Conservation (phyloP, 2,888 invertebrate genomes). For the Monopis laevigella region DNA sequence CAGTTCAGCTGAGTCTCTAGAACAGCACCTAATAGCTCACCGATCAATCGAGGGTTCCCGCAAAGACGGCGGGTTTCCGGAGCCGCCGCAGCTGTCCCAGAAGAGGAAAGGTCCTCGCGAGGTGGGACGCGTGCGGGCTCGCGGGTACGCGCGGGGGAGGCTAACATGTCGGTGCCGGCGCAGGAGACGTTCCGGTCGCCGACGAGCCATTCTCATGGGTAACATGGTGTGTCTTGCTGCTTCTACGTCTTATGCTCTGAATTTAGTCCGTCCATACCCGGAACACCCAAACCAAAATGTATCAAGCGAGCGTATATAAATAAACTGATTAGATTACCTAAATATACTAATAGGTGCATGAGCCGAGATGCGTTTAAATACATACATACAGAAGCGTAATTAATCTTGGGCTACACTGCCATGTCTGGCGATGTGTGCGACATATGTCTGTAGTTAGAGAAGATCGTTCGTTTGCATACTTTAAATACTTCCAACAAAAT, state of each 20-base stretch:
- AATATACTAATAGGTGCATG: too few relatives aligned
- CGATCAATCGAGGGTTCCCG: conserved; percentile 42
- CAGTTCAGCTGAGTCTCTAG: conserved; percentile 47
- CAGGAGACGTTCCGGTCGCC: conserved; percentile 52
- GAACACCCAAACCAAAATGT: too few relatives aligned
- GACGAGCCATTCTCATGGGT: conserved; percentile 57
- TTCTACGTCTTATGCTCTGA: conserved; percentile 25
- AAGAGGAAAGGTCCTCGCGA: conserved; percentile 29
- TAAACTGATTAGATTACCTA: too few relatives aligned
- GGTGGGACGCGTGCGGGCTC: conserved; percentile 37
- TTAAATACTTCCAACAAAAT: too few relatives aligned
- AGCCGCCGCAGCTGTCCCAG: conserved; percentile 22
- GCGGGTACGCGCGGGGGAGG: conserved; percentile 47
- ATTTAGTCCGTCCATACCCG: neutral
- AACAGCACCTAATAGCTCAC: conserved; percentile 53
- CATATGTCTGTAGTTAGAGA: too few relatives aligned
- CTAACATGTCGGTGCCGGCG: conserved; percentile 48
- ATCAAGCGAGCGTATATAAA: too few relatives aligned
- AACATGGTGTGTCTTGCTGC: conserved; percentile 60
- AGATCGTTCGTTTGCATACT: too few relatives aligned
- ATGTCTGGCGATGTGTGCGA: too few relatives aligned
- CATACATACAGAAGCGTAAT: too few relatives aligned
- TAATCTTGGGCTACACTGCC: too few relatives aligned
- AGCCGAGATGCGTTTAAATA: too few relatives aligned
- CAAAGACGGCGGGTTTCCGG: conserved; percentile 25